Evolutionary conservation across 2,113 vertebrate species (phyloP), one percentile per base, ranked within the genome.

Genomic region (Corythoichthys intestinalis): DNA sequence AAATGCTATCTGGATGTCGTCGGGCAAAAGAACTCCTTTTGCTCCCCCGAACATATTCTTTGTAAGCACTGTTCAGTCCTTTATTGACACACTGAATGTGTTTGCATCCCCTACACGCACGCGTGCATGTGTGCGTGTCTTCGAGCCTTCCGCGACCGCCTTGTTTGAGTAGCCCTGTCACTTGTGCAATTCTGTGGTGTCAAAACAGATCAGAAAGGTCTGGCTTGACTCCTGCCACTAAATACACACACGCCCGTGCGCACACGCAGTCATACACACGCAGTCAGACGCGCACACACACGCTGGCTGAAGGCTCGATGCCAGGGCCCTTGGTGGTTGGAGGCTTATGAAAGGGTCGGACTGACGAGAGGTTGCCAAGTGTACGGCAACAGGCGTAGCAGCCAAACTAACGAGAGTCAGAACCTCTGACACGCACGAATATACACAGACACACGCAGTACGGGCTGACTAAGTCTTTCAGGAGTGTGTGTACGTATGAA

Each of bases 191-290:
- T 88, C 82, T 54, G 79, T 82, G 75, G 75, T 90, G 90, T 92
- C 91, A 92, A 92, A 92, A 91, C 90, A 92, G 87, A 88, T 93
- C 88, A 91, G 83, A 89, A 88, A 87, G 89, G 82, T 82, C 77
- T 86, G 84, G 84, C 81, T 85, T 87, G 83, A 90, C 87, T 89
- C 80, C 83, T 85, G 83, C 83, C 76, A 83, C 71, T 74, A 69
- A 74, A 84, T 37, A 82, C 56, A 77, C 72, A 67, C 66, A 66
- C 57, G 69, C 66, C 15, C 70, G 12, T 14, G 57, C 61, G 68
- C 67, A 70, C 37, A 69, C 57, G 72, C 66, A 72, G 65, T 71
- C 71, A 57, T 39, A 37, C 9, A 60, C 61, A 66, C 67, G 65
- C 54, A 37, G 69, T 65, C 52, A 63, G 44, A 34, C 71, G 60